phyloP scores from a whole-genome alignment of 2,113 vertebrate genomes.

The Morone chrysops region DNA sequence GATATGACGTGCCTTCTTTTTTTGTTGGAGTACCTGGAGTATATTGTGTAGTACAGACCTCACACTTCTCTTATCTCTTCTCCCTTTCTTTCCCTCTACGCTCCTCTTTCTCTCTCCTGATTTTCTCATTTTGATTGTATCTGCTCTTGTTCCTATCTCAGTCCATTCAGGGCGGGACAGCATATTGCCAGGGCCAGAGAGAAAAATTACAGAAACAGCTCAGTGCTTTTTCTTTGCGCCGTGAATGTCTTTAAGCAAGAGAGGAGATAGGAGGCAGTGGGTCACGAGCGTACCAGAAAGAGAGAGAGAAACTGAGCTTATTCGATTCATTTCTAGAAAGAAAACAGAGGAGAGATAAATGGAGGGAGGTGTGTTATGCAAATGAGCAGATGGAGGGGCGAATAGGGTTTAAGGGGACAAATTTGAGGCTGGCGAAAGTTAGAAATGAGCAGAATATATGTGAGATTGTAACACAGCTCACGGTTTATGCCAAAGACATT shows the following conservation, averaged over 20 bases:
- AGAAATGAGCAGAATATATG: constrained; percentile 26
- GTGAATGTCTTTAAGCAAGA: constrained; percentile 9
- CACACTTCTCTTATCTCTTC: constrained; percentile 4
- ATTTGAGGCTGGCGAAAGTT: constrained; percentile 5
- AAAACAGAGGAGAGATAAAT: constrained; percentile 40
- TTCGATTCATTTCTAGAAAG: constrained; percentile 38
- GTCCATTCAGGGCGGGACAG: constrained; percentile 12
- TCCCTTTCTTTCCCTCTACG: background rate
- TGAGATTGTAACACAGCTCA: background rate
- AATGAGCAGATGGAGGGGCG: constrained; percentile 41
- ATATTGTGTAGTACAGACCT: constrained; percentile 2
- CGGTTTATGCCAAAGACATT: constrained; percentile 1
- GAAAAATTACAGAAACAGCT: constrained; percentile 51
- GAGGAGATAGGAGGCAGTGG: constrained; percentile 17
- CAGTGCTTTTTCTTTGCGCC: constrained; percentile 11
- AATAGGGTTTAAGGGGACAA: constrained; percentile 22
- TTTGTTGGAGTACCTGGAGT: background rate
- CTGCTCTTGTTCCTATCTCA: background rate
- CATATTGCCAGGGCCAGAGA: constrained; percentile 34
- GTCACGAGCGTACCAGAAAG: background rate
- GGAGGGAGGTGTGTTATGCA: constrained; percentile 32
- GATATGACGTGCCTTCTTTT: constrained; percentile 21
- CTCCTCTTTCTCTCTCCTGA: background rate
- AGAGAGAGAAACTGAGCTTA: background rate
- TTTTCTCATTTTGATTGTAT: constrained; percentile 27